Percentiles rank a stretch among this genome's conserved stretches.
Evolutionary conservation across 2,888 invertebrate species (phyloP).

Genomic region (Tenthredo livida): DNA sequence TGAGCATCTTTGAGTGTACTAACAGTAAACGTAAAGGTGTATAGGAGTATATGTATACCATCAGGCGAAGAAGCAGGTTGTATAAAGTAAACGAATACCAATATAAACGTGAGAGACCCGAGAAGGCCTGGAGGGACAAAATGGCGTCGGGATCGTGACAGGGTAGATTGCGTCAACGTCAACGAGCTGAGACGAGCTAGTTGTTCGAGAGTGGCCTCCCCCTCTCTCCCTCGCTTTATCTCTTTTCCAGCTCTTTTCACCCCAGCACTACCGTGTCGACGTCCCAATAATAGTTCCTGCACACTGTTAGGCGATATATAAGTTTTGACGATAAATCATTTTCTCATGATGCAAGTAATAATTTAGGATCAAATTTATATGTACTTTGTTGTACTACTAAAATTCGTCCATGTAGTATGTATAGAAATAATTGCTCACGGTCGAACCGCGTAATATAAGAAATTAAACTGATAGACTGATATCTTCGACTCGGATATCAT

Average conservation of each 20-base stretch:
- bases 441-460: not conserved
- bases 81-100: slow-evolving; percentile 25
- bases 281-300: not conserved
- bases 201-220: slow-evolving; percentile 36
- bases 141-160: slow-evolving; percentile 43
- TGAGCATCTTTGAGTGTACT: not conserved
- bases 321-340: not conserved
- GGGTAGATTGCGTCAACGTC: slow-evolving; percentile 52
- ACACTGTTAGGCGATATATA: not conserved
- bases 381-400: not conserved
- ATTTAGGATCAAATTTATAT: too few species aligned
- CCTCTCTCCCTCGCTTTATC: not conserved
- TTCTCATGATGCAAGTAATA: not conserved
- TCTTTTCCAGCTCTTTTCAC: not conserved
- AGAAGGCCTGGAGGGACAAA: slow-evolving; percentile 35
- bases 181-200: slow-evolving; percentile 47
- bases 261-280: not conserved
- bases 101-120: slow-evolving; percentile 24
- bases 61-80: not conserved
- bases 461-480: not conserved
- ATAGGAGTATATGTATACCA: not conserved
- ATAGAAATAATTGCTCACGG: not conserved
- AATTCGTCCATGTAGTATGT: not conserved
- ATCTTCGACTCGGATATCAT: not conserved
- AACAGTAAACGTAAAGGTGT: slow-evolving; percentile 26